phyloP scores from a whole-genome alignment of 1,140 invertebrate species.

The Eubasilissa regina region DNA sequence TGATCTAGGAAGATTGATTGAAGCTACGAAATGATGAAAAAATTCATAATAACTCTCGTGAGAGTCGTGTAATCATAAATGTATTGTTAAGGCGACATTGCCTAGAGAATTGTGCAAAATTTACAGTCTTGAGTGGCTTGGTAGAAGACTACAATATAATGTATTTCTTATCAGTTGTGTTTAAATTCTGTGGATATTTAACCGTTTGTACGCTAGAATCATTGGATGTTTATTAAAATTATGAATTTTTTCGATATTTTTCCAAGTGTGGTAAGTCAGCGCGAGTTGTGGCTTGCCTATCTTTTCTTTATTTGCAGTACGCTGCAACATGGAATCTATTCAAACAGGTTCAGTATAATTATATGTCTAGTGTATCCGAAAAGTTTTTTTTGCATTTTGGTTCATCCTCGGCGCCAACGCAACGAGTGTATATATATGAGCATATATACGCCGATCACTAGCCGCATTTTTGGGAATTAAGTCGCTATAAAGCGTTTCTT shows the following conservation, averaged over 20 bases:
- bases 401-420: no score
- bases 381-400: no score
- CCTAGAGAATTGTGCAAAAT: background rate
- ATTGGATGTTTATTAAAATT: background rate
- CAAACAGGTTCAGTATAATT: no score
- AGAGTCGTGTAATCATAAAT: background rate
- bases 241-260: background rate
- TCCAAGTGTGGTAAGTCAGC: no score
- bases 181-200: background rate
- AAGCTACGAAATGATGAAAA: background rate
- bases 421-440: no score
- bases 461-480: no score
- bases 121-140: background rate
- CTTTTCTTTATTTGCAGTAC: background rate
- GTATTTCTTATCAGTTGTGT: background rate
- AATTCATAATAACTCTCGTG: background rate
- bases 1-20: background rate
- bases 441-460: no score
- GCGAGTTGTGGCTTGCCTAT: background rate
- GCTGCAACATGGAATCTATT: background rate
- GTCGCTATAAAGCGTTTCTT: no score
- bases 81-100: background rate
- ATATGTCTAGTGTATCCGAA: no score
- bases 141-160: background rate
- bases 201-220: background rate